Conservation (phyloP, 2,888 invertebrate species). For the Noctuana brunneofusca region DNA sequence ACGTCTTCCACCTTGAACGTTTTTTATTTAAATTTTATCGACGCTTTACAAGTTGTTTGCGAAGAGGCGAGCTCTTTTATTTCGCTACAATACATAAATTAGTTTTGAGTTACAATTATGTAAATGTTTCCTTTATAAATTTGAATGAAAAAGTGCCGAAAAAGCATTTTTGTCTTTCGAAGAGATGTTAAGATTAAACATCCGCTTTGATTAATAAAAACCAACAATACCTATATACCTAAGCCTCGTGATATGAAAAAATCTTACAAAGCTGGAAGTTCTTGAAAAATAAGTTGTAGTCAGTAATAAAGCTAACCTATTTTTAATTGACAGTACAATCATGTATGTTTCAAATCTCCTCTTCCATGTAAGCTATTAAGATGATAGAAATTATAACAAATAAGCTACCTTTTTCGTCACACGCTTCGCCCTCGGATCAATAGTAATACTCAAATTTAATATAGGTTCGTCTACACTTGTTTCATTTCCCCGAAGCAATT, state of each 20-base stretch:
- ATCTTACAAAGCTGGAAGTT: no score
- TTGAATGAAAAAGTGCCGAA: background rate
- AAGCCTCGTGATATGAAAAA: no score
- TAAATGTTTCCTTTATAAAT: constrained; percentile 1
- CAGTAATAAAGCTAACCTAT: background rate
- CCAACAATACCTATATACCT: no score
- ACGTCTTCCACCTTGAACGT: constrained; percentile 19
- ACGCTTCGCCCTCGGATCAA: constrained; percentile 37
- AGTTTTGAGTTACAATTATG: constrained; percentile 2
- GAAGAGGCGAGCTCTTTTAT: constrained; percentile 7
- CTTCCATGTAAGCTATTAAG: background rate
- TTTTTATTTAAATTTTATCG: constrained; percentile 34
- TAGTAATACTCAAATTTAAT: constrained; percentile 45
- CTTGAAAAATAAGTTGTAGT: no score
- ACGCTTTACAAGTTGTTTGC: constrained; percentile 24
- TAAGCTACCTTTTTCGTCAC: background rate
- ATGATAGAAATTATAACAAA: constrained; percentile 12
- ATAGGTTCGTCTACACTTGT: constrained; percentile 36
- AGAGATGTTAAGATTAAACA: background rate
- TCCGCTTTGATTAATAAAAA: background rate
- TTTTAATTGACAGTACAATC: background rate
- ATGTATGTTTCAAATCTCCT: background rate
- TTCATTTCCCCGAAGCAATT: constrained; percentile 60
- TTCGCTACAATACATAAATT: constrained; percentile 4
- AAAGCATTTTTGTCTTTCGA: background rate